These are phyloP conservation scores for Elachura formosa DNA, from an alignment of 2,113 vertebrate genomes.

Conservation along the genomic window DNA sequence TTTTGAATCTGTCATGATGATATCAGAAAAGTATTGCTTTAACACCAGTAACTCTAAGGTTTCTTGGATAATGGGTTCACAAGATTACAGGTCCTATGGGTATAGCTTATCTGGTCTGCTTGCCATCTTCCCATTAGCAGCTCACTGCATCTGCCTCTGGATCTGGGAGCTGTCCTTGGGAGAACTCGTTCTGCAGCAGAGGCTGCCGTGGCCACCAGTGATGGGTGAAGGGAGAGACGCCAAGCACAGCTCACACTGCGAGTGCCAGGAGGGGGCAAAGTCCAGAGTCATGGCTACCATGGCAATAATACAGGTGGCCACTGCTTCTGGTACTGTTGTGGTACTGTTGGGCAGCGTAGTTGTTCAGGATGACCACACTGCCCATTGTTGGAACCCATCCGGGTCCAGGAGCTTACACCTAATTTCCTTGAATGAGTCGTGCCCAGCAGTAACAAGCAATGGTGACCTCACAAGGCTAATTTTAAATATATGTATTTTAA, in stretches of 20 bases:
- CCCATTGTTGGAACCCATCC: neutral
- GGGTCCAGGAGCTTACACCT: neutral
- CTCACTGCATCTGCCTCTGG: neutral
- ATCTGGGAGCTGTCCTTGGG: neutral
- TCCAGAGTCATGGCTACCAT: neutral
- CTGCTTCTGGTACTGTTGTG: neutral
- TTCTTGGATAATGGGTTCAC: neutral
- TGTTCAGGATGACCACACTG: neutral
- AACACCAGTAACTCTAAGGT: neutral
- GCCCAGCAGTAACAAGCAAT: neutral
- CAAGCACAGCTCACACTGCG: rapidly evolving
- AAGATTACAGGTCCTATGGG: neutral
- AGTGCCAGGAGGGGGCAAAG: neutral
- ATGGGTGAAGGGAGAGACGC: rapidly evolving
- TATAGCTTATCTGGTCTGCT: neutral
- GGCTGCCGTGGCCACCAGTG: neutral
- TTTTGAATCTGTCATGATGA: neutral
- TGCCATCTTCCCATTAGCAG: neutral
- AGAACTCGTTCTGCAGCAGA: neutral
- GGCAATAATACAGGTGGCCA: neutral
- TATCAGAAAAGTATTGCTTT: neutral
- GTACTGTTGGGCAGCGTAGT: rapidly evolving
- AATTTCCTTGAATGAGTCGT: neutral
- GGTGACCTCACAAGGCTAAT: neutral
- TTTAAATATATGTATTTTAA: neutral